Percentiles rank a stretch among this genome's conserved stretches.
Conservation (phyloP, 2,113 vertebrate species). For the Pycnonotus jocosus region DNA sequence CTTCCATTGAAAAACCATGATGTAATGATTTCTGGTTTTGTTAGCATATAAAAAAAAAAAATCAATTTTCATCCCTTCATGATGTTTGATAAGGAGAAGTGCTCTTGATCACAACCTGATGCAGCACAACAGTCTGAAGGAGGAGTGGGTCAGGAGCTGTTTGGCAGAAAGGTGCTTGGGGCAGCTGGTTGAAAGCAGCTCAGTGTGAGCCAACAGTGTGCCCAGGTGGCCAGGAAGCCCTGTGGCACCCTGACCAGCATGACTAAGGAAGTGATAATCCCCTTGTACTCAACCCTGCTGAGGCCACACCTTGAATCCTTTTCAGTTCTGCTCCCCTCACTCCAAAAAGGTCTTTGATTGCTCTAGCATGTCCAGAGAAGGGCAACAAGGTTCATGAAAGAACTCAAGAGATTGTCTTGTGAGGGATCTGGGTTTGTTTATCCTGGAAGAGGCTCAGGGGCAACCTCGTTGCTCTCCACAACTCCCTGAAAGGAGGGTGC, state of each 20-base stretch:
- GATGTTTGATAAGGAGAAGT: neutral
- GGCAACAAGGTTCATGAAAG: fast-evolving
- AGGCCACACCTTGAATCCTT: neutral
- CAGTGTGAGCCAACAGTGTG: neutral
- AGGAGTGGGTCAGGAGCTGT: neutral
- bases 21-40: neutral
- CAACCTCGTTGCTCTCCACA: fast-evolving
- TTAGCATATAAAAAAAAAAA: neutral
- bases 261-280: neutral
- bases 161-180: neutral
- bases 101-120: neutral
- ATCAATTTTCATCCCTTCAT: neutral
- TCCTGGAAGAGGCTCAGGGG: neutral
- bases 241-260: neutral
- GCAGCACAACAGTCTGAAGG: neutral
- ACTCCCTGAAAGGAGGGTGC: neutral
- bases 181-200: neutral
- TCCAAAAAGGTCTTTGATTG: neutral
- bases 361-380: neutral
- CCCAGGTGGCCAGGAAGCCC: neutral
- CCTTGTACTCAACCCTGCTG: too few relatives aligned
- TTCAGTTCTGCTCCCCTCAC: neutral
- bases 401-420: neutral
- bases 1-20: neutral
- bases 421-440: neutral